Evolutionary conservation across 2,888 invertebrate species (phyloP), one percentile per base, ranked within the genome.

Genomic region (Euphydryas editha): DNA sequence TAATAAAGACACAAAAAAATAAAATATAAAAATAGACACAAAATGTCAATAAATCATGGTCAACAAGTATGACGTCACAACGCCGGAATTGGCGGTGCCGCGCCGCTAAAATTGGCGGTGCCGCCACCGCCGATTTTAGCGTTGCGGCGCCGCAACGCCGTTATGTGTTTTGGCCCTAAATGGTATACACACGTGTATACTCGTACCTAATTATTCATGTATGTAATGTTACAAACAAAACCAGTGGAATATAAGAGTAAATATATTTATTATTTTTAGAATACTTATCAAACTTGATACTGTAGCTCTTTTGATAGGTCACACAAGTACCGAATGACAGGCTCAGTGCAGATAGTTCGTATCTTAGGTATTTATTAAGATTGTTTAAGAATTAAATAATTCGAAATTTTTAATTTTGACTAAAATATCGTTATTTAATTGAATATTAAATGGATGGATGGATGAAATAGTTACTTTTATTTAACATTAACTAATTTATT

Each of bases 261-360:
- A 71, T 73, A 71, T 69, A 68, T 71, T 71, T 76, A 76, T 75
- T 75, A 76, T 75, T 75, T 75, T 86, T 90, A 90, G 88, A 85
- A 83, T 85, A 71, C 67, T 71, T 72, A 87, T 86, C 85, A 83
- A 79, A 80, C 80, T 78, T 81, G 88, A 88, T 88, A 87, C 84
- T 81, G 79, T 73, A 75, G 72, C 72, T 72, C 75, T 72, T 72
- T 74, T 71, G 73, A 76, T 75, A 75, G 71, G 75, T 73, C 73
- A 70, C 72, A 71, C 73, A n/a, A n/a, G 70, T 69, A 77, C 75
- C 75, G 74, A 77, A 74, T 75, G 75, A 80, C 76, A 81, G 81
- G 80, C 81, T 82, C 79, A 80, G 72, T 75, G 72, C 75, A 75
- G 76, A 76, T 79, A 79, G n/a, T n/a, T 77, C 75, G 64, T 58